Evolutionary conservation across 2,113 vertebrate species (phyloP).

Genomic region (Cebidichthys violaceus): DNA sequence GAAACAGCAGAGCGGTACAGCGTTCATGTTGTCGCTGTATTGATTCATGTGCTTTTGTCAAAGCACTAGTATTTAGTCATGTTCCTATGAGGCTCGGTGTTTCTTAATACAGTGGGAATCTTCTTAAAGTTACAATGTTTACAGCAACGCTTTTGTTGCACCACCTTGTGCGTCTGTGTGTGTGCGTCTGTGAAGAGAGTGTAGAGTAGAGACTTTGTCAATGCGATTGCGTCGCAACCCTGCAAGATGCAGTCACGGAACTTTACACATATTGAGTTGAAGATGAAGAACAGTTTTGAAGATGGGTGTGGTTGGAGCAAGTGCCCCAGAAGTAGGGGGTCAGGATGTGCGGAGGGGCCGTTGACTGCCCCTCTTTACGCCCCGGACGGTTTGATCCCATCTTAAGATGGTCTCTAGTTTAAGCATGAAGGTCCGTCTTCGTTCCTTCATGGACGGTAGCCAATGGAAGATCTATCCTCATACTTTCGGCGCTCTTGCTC

Average conservation of each 20-base stretch:
- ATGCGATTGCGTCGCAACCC: not conserved
- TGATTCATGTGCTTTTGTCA: slow-evolving; percentile 34
- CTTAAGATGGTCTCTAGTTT: not conserved
- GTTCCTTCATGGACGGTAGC: not conserved
- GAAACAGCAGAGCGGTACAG: slow-evolving; percentile 6
- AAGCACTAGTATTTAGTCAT: not conserved
- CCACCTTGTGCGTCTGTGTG: not conserved
- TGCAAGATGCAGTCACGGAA: not conserved
- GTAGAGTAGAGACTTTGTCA: not conserved
- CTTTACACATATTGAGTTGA: not conserved
- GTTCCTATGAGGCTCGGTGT: not conserved
- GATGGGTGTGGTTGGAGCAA: not conserved
- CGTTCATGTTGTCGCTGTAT: slow-evolving; percentile 7
- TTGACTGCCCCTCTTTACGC: too few species aligned
- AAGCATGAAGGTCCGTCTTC: not conserved
- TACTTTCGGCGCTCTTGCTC: too few species aligned
- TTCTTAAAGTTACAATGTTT: not conserved
- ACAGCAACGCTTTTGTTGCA: not conserved
- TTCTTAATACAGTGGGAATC: not conserved
- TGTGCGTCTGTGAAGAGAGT: too few species aligned
- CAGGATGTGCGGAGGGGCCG: not conserved
- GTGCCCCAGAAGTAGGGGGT: too few species aligned
- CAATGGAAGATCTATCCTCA: too few species aligned
- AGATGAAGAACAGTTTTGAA: not conserved
- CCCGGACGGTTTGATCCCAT: not conserved